Evolutionary conservation across 2,888 invertebrate species (phyloP).

Genomic region (Melanargia galathea): DNA sequence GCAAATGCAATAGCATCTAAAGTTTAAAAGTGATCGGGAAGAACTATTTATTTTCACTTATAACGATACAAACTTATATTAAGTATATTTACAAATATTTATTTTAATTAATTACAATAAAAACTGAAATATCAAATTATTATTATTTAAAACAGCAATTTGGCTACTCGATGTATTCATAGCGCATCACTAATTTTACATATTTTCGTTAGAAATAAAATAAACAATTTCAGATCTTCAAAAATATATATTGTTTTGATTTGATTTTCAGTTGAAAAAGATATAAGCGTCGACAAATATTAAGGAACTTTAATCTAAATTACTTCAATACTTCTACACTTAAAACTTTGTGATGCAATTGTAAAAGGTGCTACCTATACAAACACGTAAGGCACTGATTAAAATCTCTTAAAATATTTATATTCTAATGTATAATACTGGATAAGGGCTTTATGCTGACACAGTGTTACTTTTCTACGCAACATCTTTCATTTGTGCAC

Average conservation of each 20-base stretch:
- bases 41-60: constrained; percentile 12
- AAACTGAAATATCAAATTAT: constrained; percentile 3
- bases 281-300: constrained; percentile 10
- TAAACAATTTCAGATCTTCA: constrained; percentile 4
- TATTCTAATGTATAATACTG: constrained; percentile 47
- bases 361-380: constrained; percentile 35
- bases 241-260: not conserved
- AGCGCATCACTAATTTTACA: not conserved
- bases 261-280: constrained; percentile 3
- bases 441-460: constrained; percentile 37
- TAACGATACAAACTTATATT: not conserved
- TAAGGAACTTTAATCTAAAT: constrained; percentile 20
- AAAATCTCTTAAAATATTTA: constrained; percentile 32
- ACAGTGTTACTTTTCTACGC: constrained; percentile 10
- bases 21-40: constrained; percentile 2
- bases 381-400: constrained; percentile 38
- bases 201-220: not conserved
- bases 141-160: not conserved
- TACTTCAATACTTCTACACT: not conserved
- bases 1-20: constrained; percentile 2
- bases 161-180: not conserved
- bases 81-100: constrained; percentile 12
- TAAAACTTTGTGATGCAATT: constrained; percentile 31
- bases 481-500: constrained; percentile 25
- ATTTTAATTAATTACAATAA: not conserved